Evolutionary conservation across 2,888 invertebrate species (phyloP), one percentile per base, ranked within the genome.

Genomic region (Eugnorisma glareosa): DNA sequence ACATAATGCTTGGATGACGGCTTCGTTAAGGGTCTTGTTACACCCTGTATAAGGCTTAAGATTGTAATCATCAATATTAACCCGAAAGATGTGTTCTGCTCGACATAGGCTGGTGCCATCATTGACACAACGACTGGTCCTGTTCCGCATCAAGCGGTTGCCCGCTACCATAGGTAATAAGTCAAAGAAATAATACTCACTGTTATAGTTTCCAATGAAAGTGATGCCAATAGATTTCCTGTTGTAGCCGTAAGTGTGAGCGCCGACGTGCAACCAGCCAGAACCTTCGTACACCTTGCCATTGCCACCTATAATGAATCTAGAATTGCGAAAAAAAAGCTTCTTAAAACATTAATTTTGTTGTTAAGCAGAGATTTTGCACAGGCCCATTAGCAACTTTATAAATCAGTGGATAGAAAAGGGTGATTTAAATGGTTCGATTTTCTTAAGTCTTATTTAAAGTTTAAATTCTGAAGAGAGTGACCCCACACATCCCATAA

Each of bases 261-360:
- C 95, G 0, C 97, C 98, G 8, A 94, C 93, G 48, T 95, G 94
- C 15, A 96, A 94, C 98, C 98, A 98, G 2, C 98, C 98, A 13
- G 95, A 91, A 8, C 97, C 98, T 93, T 98, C 97, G 84, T 97
- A 98, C 15, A 98, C 94, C 37, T 97, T 95, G 18, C 97, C 98
- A 89, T 98, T 97, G 61, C 97, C 97, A 2, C 97, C 97, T 73
- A 98, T 95, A 73, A 98, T 82, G 80, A 97, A 97, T 73, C 97
- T 97, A 80, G 18, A 90, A 89, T 68, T 67, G 18, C 45, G 59
- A 24, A 21, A 35, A 18, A 24, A 24, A 40, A 0, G 18, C n/a
- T 70, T 24, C 13, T 48, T n/a, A 54, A 13, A 28, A 28, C 15
- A 54, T n/a, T 3, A 0, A 18, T 18, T 7, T 45, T 6, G 13